Conservation (phyloP, 2,113 vertebrate genomes). For the Python bivittatus region DNA sequence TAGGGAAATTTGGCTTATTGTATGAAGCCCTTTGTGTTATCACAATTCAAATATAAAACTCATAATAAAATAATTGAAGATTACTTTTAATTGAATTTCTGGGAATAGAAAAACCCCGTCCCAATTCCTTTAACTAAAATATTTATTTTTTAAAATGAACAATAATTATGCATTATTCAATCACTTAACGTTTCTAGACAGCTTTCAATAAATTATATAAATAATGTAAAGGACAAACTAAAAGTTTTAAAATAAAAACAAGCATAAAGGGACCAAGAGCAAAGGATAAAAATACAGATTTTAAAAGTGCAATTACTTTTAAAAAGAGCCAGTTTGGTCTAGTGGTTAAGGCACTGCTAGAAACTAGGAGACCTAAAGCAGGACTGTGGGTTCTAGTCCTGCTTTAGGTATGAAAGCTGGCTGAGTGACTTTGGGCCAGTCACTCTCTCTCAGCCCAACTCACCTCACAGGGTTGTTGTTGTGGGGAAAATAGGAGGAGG, state of each 20-base stretch:
- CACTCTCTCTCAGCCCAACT: too few relatives aligned
- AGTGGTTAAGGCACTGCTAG: too few relatives aligned
- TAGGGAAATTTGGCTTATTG: not conserved
- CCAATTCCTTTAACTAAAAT: too few relatives aligned
- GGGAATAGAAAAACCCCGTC: not conserved
- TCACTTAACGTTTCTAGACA: not conserved
- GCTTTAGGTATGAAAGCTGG: too few relatives aligned
- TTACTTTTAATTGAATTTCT: not conserved
- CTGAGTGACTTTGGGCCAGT: too few relatives aligned
- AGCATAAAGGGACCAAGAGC: not conserved
- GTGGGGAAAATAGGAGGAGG: too few relatives aligned
- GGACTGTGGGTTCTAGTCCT: too few relatives aligned
- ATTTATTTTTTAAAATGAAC: too few relatives aligned
- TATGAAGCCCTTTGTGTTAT: not conserved
- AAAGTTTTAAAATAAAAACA: not conserved
- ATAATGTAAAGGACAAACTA: too few relatives aligned
- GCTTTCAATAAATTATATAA: not conserved
- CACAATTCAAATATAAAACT: not conserved
- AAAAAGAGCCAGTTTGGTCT: too few relatives aligned
- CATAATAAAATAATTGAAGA: not conserved
- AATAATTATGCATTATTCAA: not conserved
- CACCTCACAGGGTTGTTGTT: too few relatives aligned
- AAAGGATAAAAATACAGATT: not conserved
- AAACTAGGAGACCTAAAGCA: too few relatives aligned
- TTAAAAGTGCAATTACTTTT: not conserved